Conservation (phyloP, 2,797 vertebrate species). For the Hylomyscus alleni region DNA sequence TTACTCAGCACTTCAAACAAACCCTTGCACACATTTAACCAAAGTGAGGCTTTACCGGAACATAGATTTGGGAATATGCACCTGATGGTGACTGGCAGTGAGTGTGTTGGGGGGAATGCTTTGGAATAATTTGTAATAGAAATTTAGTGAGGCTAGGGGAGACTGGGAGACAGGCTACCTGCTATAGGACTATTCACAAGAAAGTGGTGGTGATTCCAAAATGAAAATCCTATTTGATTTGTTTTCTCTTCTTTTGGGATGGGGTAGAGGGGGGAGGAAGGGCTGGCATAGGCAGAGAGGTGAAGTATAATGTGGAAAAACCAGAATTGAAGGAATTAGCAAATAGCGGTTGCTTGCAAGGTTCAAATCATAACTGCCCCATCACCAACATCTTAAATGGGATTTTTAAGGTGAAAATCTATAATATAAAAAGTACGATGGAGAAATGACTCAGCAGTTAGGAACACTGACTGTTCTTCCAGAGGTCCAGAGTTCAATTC, state of each 20-base stretch:
- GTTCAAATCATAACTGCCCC: slow-evolving; percentile 17
- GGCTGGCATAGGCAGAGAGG: neutral
- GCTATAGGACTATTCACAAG: neutral
- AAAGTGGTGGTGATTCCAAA: neutral
- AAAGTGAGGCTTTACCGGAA: neutral
- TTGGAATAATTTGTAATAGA: neutral
- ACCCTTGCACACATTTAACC: neutral
- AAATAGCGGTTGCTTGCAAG: neutral
- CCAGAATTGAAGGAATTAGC: slow-evolving; percentile 26
- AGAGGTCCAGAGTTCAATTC: too few species aligned
- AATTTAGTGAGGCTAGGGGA: neutral
- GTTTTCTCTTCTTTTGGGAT: neutral
- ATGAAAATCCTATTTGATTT: neutral
- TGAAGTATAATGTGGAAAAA: neutral
- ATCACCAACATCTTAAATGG: neutral
- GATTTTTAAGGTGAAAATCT: slow-evolving; percentile 36
- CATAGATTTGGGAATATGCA: neutral
- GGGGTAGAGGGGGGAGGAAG: neutral
- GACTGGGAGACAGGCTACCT: neutral
- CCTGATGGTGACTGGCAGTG: neutral
- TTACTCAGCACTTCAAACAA: slow-evolving; percentile 32
- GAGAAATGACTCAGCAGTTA: too few species aligned
- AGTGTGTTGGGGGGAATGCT: neutral
- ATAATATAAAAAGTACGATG: neutral
- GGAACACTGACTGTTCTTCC: too few species aligned